Evolutionary conservation across 2,888 invertebrate species (phyloP).

Genomic region (Callinectes sapidus): DNA sequence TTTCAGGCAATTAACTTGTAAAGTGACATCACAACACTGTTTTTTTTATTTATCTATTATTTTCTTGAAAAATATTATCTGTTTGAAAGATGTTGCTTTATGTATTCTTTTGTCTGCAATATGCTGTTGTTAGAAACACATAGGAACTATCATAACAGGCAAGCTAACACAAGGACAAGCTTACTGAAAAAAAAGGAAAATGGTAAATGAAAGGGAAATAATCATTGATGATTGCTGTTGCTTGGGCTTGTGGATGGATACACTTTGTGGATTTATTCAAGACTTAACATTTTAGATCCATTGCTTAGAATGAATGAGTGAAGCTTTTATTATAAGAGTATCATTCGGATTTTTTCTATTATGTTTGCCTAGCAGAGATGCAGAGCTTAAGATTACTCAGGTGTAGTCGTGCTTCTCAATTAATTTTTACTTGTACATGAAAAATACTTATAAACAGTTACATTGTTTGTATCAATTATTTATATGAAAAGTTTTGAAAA

Average conservation of each 20-base stretch:
- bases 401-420: neutral
- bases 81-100: neutral
- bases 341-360: neutral
- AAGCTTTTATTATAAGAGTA: neutral
- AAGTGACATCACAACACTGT: neutral
- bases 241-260: neutral
- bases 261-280: neutral
- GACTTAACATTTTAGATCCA: neutral
- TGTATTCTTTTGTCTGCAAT: neutral
- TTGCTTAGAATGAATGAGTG: neutral
- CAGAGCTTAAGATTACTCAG: neutral
- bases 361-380: neutral
- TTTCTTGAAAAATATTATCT: neutral
- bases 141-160: neutral
- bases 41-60: no score
- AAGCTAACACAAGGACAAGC: neutral
- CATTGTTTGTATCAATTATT: neutral
- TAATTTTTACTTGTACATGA: neutral
- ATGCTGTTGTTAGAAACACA: neutral
- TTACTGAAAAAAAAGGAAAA: neutral
- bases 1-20: neutral
- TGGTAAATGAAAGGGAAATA: neutral
- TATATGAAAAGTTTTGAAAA: neutral
- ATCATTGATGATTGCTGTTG: neutral
- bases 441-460: neutral